Evolutionary conservation across 2,888 invertebrate species (phyloP).

Genomic region (Pollenia amentaria): DNA sequence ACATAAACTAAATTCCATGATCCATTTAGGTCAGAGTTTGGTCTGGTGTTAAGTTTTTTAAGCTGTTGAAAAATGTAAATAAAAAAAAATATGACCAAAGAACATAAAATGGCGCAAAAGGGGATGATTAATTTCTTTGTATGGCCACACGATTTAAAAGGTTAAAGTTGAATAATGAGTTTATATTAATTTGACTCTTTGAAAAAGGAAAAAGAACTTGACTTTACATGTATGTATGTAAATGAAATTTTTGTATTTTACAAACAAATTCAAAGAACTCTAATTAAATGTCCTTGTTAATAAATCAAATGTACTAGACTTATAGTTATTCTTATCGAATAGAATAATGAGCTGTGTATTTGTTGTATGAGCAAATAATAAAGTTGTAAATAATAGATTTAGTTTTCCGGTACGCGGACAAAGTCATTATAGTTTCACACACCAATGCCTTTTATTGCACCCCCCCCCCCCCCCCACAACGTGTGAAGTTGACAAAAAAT

Average conservation of each 20-base stretch:
- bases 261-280: not conserved
- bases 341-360: constrained; percentile 5
- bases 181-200: not conserved
- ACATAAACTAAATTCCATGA: constrained; percentile 20
- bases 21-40: constrained; percentile 54
- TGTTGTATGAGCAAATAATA: not conserved
- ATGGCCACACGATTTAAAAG: constrained; percentile 46
- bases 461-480: no score
- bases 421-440: constrained; percentile 1
- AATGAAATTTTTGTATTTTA: not conserved
- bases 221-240: not conserved
- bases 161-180: constrained; percentile 57
- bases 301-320: not conserved
- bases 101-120: constrained; percentile 4
- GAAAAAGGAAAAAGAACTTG: not conserved
- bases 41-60: not conserved
- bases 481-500: no score
- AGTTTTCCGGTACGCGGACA: constrained; percentile 1
- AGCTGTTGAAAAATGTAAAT: not conserved
- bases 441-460: not conserved
- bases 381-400: constrained; percentile 21
- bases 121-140: constrained; percentile 52
- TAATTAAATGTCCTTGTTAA: constrained; percentile 13
- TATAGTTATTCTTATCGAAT: not conserved
- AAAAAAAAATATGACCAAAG: constrained; percentile 34